Evolutionary conservation across 2,797 vertebrate genomes (phyloP).

Genomic region (Danio albolineatus): DNA sequence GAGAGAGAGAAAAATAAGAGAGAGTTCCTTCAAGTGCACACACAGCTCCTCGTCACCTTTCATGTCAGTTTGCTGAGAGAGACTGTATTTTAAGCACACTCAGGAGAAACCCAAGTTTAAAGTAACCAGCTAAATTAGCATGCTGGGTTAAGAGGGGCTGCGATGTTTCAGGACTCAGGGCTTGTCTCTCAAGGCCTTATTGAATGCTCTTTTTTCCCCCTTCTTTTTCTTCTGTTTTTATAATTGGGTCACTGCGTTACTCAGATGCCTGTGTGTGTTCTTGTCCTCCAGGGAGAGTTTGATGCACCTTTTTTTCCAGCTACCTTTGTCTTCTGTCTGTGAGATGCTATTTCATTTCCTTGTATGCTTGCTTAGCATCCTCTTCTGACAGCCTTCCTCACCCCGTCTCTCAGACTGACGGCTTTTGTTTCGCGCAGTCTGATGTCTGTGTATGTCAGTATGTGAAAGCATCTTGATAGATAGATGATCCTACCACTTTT

Average conservation of each 20-base stretch:
- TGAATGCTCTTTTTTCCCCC: conserved; percentile 41
- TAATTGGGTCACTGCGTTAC: conserved; percentile 62
- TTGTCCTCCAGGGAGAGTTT: conserved; percentile 46
- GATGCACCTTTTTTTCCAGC: conserved; percentile 31
- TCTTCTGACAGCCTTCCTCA: conserved; percentile 30
- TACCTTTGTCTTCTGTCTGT: conserved; percentile 55
- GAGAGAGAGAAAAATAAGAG: not conserved
- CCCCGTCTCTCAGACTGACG: conserved; percentile 28
- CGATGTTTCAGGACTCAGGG: conserved; percentile 31
- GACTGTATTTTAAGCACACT: conserved; percentile 52
- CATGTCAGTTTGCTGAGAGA: conserved; percentile 47
- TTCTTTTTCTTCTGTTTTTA: conserved; percentile 52
- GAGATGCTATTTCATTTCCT: conserved; percentile 50
- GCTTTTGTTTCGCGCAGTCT: conserved; percentile 33
- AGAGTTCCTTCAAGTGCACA: conserved; percentile 24
- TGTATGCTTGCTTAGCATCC: conserved; percentile 55
- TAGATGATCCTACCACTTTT: conserved; percentile 3
- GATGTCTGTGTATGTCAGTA: conserved; percentile 4
- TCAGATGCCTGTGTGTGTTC: conserved; percentile 56
- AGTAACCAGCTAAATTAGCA: conserved; percentile 51
- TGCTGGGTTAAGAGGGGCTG: conserved; percentile 42
- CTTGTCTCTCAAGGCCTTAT: conserved; percentile 45
- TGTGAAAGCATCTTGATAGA: conserved; percentile 9
- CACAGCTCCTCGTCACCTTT: conserved; percentile 29
- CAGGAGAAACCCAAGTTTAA: conserved; percentile 52